These are phyloP conservation scores for Stenolophus ochropezus DNA, from an alignment of 2,888 invertebrate genomes.

Conservation along the genomic window DNA sequence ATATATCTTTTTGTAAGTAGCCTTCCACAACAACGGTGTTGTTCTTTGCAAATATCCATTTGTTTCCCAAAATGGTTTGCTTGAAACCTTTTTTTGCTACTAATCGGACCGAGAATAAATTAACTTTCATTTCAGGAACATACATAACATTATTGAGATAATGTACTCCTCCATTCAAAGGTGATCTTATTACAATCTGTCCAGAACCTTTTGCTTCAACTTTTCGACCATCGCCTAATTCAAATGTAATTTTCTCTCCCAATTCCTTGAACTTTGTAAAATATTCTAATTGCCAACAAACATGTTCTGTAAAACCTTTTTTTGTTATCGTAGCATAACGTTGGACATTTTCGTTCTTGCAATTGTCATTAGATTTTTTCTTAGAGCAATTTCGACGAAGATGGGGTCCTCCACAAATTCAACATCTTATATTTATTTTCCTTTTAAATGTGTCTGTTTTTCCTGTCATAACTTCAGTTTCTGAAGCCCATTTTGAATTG, in stretches of 20 bases:
- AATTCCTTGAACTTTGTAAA: constrained; percentile 51
- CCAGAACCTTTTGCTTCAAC: constrained; percentile 46
- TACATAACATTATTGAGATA: constrained; percentile 56
- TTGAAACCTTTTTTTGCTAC: constrained; percentile 57
- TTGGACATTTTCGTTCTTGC: too few species aligned
- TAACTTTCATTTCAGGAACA: constrained; percentile 59
- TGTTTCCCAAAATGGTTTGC: constrained; percentile 33
- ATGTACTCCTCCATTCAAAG: constrained; percentile 53
- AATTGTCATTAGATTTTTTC: not conserved
- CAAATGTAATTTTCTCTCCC: constrained; percentile 26
- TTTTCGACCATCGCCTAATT: constrained; percentile 50
- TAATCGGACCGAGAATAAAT: constrained; percentile 55
- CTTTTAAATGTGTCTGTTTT: too few species aligned
- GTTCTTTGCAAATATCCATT: not conserved
- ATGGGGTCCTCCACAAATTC: not conserved
- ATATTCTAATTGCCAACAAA: constrained; percentile 54
- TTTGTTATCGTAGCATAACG: too few species aligned
- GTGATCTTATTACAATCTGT: constrained; percentile 47
- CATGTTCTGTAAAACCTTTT: constrained; percentile 56
- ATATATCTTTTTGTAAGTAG: not conserved
- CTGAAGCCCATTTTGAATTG: not conserved
- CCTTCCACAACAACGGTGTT: constrained; percentile 6
- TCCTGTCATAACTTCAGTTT: not conserved
- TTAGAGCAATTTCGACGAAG: not conserved
- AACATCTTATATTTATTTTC: not conserved